Evolutionary conservation across 2,888 invertebrate genomes (phyloP), one percentile per base, ranked within the genome.

Genomic region (Epinotia ramella): DNA sequence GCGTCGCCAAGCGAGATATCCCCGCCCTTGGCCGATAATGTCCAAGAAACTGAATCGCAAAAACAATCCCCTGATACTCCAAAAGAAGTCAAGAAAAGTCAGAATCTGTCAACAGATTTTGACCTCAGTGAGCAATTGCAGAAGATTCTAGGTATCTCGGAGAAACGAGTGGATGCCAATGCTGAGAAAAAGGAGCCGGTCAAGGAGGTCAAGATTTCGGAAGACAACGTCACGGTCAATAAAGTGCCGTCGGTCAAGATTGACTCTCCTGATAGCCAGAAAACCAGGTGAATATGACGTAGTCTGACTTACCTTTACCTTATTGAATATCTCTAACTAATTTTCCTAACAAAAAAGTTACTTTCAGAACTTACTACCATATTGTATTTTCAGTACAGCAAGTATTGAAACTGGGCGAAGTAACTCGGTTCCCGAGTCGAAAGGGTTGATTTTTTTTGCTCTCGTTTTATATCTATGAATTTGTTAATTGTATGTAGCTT

Each of bases 61-160:
- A 94, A 94, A 77, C 93, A 92, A 18, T 93, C 93, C 0, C 93
- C 94, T 0, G 93, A 91, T 57, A 92, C 91, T 0, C 93, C 92
- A 0, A 94, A 94, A 77, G 94, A 94, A 76, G 86, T 94, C 0
- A 95, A 95, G 80, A 94, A 92, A 78, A 94, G 94, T 81, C 95
- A 95, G 81, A 94, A 94, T 78, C 80, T 95, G 57, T 94, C 95
- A 0, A 94, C 95, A 0, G 95, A 95, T 78, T 95, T 95, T 77
- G 94, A 95, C 82, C 81, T 95, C 0, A 94, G 94, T 73, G 95
- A 95, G 75, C 95, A 95, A 76, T 79, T 95, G 80, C 95, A 95
- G 83, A 94, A 94, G 78, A 95, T 95, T 76, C 81, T 95, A 12
- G 95, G 95, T 13, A 95, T 94, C 53, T 91, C 94, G 5, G 95